Evolutionary conservation across 2,113 vertebrate genomes (phyloP).

Genomic region (Ammodytes marinus): DNA sequence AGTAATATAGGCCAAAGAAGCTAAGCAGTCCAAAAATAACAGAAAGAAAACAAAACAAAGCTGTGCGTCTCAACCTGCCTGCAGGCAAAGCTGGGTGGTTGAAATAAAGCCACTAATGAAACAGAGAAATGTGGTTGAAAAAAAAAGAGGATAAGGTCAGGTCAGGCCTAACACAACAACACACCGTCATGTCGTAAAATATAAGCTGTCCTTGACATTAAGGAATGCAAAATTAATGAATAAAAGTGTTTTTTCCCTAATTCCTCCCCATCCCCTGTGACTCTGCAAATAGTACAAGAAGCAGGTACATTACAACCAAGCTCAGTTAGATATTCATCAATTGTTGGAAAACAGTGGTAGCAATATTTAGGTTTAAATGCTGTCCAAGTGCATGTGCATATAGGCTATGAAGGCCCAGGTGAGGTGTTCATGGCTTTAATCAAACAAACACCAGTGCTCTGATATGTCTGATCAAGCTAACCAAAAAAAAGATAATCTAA

Average conservation of each 20-base stretch:
- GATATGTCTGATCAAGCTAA: neutral
- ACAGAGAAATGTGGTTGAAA: conserved; percentile 10
- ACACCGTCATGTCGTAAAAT: conserved; percentile 2
- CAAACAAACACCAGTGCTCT: neutral
- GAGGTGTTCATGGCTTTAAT: neutral
- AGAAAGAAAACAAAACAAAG: conserved; percentile 1
- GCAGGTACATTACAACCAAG: neutral
- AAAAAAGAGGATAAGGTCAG: neutral
- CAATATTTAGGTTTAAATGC: conserved; percentile 25
- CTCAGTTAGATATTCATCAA: conserved; percentile 56
- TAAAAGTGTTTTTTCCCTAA: conserved; percentile 6
- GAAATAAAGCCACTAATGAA: conserved; percentile 4
- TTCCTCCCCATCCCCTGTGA: neutral
- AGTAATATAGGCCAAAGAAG: neutral
- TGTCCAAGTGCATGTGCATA: conserved; percentile 3
- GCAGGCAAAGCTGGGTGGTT: neutral
- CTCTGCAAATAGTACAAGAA: conserved; percentile 11
- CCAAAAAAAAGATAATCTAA: neutral
- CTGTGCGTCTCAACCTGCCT: neutral
- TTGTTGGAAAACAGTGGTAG: conserved; percentile 35
- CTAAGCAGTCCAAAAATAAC: neutral
- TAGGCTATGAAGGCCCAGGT: neutral
- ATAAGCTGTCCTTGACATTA: neutral
- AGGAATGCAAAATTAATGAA: neutral
- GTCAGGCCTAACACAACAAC: neutral